A percentile compares a stretch with the other conserved stretches of the same genome.
Conservation (phyloP, 1,140 invertebrate genomes). For the Lucilia cuprina region DNA sequence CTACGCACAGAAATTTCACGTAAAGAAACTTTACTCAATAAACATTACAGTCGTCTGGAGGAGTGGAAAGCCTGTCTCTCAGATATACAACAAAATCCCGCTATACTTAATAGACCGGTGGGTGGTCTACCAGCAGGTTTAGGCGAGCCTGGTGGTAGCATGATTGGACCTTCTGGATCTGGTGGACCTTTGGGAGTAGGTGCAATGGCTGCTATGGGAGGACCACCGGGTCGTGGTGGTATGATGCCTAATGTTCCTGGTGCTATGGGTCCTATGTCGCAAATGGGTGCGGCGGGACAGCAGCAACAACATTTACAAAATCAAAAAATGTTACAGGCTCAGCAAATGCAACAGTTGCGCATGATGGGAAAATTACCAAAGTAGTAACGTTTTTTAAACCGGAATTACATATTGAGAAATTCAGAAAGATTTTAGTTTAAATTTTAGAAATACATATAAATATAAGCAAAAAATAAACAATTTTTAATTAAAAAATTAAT, state of each 20-base stretch:
- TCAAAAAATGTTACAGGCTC: slow-evolving; percentile 58
- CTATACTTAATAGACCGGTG: slow-evolving; percentile 49
- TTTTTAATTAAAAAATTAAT: too few relatives aligned
- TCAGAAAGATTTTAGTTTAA: too few relatives aligned
- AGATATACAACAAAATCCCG: slow-evolving; percentile 67
- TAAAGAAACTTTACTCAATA: slow-evolving; percentile 87
- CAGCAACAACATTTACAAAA: slow-evolving; percentile 61
- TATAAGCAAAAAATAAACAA: too few relatives aligned
- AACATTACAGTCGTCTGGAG: slow-evolving; percentile 88
- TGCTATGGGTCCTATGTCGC: slow-evolving; percentile 48
- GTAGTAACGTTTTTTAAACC: not conserved
- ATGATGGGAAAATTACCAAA: slow-evolving; percentile 56
- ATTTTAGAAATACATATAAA: too few relatives aligned
- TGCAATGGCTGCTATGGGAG: slow-evolving; percentile 50
- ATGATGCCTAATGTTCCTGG: slow-evolving; percentile 37
- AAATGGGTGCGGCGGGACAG: slow-evolving; percentile 55
- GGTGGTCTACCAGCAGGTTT: slow-evolving; percentile 20
- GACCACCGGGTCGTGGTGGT: slow-evolving; percentile 6
- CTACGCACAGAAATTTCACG: slow-evolving; percentile 80
- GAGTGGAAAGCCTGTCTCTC: slow-evolving; percentile 88
- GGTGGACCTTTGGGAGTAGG: slow-evolving; percentile 58
- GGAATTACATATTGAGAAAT: too few relatives aligned
- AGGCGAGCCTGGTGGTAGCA: not conserved
- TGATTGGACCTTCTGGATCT: slow-evolving; percentile 45
- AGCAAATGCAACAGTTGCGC: slow-evolving; percentile 66